Base-by-base conservation (phyloP, 2,113 vertebrate species). In the Rhynchomys soricoides region DNA sequence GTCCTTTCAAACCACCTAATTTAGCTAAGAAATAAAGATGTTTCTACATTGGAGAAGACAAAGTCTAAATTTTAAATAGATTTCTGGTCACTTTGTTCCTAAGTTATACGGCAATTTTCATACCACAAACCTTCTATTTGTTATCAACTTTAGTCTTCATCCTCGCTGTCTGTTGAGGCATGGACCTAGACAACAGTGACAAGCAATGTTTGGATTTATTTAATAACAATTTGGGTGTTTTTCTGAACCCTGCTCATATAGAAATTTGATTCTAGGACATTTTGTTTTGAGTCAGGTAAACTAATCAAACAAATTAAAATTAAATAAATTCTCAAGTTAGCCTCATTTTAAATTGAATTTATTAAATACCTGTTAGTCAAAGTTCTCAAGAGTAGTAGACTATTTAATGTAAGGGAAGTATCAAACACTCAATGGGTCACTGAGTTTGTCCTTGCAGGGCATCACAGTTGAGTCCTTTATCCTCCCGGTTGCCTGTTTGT, bases 201-300 rank as follows among this genome's bases (percentile, higher is more conserved):
- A 74, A 31, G 87, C 62, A 87, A 86, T 50, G 43, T 82, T 91
- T 96, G 75, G 34, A 88, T 83, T 95, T 52, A 85, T 34, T 86
- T 77, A 94, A 0, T 92, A 79, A 89, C 77, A 94, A 66, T 86
- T 90, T 94, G 88, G n/a, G 77, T 92, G 11, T 83, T 92, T 95
- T 96, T 96, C 92, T 97, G 75, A 96, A 83, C 79, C 55, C 94
- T 82, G 57, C 50, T 92, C 73, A 78, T 86, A 45, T 79, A 83
- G 66, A 97, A 95, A 97, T 71, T 92, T 97, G 92, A 95, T 95
- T 92, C 88, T 26, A 96, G 62, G 24, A 95, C n/a, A 66, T 95
- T 85, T 94, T 97, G 37, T 96, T 94, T 97, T 95, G 66, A 97
- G 92, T 92, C 55, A 74, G 73, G 45, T 93, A 96, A 94, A 95